phyloP scores from a whole-genome alignment of 2,797 vertebrate species.

The Tenualosa ilisha region DNA sequence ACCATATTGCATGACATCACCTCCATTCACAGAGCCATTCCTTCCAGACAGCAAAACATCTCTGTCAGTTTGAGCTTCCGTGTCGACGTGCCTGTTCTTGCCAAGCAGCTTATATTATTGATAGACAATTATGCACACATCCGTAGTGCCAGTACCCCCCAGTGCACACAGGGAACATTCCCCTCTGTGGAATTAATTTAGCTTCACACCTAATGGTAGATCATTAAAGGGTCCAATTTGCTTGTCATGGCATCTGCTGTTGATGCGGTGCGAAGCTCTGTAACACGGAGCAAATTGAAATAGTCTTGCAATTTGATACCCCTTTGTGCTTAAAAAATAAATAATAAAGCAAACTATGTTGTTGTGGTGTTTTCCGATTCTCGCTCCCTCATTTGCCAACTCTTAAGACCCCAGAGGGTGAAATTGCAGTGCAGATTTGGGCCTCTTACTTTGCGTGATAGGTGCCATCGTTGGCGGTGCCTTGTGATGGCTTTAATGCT shows the following conservation, averaged over 20 bases:
- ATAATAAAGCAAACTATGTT: neutral
- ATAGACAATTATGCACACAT: constrained; percentile 5
- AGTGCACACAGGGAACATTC: neutral
- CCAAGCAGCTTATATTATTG: constrained; percentile 2
- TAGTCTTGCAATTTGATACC: constrained; percentile 6
- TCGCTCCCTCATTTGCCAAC: neutral
- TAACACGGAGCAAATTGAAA: constrained; percentile 4
- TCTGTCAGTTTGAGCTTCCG: neutral
- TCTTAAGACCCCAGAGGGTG: neutral
- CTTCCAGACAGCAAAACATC: neutral
- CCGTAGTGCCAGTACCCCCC: neutral
- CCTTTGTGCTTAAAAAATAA: neutral
- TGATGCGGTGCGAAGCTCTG: neutral
- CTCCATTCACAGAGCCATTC: too few species aligned
- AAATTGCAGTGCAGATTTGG: neutral
- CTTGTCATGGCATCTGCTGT: constrained; percentile 19
- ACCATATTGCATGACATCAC: neutral
- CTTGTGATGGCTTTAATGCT: constrained; percentile 47
- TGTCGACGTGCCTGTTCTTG: neutral
- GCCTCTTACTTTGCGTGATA: neutral
- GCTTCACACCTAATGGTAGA: constrained; percentile 5
- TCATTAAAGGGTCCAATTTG: constrained; percentile 13
- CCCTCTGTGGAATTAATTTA: constrained; percentile 18
- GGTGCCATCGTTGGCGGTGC: neutral
- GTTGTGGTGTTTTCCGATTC: neutral